phyloP scores from a whole-genome alignment of 2,797 vertebrate species.

The Acanthurus lineatus region DNA sequence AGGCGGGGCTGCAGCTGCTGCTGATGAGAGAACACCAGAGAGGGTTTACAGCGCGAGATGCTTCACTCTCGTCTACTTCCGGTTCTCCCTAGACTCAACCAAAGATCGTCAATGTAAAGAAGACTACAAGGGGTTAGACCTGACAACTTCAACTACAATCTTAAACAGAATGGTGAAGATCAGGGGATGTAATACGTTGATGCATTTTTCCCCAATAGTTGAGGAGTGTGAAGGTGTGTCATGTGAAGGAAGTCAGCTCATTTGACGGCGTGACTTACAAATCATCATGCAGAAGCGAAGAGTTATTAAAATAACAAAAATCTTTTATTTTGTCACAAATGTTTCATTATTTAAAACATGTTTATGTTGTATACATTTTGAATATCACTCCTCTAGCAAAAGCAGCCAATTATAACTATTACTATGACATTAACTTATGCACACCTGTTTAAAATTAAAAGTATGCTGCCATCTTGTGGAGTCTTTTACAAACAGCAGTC shows the following conservation, averaged over 20 bases:
- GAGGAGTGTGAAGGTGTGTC: background rate
- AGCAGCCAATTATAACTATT: background rate
- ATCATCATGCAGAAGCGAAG: background rate
- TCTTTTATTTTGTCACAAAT: background rate
- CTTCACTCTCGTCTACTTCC: constrained; percentile 54
- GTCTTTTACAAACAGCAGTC: background rate
- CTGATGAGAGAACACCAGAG: constrained; percentile 53
- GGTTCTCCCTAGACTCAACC: background rate
- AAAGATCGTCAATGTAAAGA: constrained; percentile 48
- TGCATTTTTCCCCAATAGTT: no score
- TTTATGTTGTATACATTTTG: background rate
- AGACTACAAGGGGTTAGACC: background rate
- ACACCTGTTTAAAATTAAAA: background rate
- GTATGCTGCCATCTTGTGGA: constrained; percentile 38
- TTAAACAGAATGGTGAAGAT: background rate
- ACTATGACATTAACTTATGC: no score
- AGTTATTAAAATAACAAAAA: background rate
- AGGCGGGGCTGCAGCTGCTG: constrained; percentile 70
- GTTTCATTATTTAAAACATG: background rate
- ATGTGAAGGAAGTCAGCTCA: background rate
- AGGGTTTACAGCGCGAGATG: constrained; percentile 26
- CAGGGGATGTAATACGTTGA: no score
- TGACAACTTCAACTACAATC: background rate
- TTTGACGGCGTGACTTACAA: background rate
- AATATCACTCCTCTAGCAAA: background rate